phyloP scores from a whole-genome alignment of 1,140 invertebrate species.

The Drosophila tani region DNA sequence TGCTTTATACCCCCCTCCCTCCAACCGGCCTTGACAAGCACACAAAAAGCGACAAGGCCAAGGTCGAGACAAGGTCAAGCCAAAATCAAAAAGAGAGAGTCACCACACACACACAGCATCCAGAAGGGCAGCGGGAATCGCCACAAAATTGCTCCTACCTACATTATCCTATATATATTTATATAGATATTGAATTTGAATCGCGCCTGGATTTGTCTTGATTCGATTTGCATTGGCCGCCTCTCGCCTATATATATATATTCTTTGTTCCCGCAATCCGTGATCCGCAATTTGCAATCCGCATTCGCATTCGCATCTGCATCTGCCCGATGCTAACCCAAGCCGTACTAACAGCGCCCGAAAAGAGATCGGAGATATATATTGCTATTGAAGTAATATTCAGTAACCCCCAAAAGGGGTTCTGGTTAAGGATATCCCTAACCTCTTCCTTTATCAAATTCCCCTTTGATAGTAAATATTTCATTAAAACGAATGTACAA shows the following conservation, averaged over 20 bases:
- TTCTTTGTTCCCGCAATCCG: conserved; percentile 6
- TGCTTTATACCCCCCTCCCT: not conserved
- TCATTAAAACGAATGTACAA: no score
- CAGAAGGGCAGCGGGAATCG: conserved; percentile 37
- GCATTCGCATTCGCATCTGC: conserved; percentile 20
- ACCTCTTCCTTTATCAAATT: no score
- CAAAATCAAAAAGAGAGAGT: conserved; percentile 12
- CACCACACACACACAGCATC: conserved; percentile 2
- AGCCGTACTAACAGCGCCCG: conserved; percentile 30
- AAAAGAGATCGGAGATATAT: not conserved
- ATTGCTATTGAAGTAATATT: not conserved
- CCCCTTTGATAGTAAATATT: no score
- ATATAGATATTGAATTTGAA: conserved; percentile 8
- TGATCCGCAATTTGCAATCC: conserved; percentile 1
- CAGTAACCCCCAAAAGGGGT: no score
- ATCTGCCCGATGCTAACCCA: conserved; percentile 14
- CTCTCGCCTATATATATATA: conserved; percentile 5
- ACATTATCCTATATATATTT: conserved; percentile 15
- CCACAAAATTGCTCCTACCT: conserved; percentile 29
- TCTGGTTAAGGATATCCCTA: no score
- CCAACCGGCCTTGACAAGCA: not conserved
- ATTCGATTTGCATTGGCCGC: conserved; percentile 17
- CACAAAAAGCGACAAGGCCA: conserved; percentile 14
- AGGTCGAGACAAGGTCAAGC: conserved; percentile 42
- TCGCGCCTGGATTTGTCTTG: conserved; percentile 42